A percentile compares a stretch with the other conserved stretches of the same genome.
Evolutionary conservation across 2,888 invertebrate species (phyloP).

Genomic region (Mechanitis messenoides): DNA sequence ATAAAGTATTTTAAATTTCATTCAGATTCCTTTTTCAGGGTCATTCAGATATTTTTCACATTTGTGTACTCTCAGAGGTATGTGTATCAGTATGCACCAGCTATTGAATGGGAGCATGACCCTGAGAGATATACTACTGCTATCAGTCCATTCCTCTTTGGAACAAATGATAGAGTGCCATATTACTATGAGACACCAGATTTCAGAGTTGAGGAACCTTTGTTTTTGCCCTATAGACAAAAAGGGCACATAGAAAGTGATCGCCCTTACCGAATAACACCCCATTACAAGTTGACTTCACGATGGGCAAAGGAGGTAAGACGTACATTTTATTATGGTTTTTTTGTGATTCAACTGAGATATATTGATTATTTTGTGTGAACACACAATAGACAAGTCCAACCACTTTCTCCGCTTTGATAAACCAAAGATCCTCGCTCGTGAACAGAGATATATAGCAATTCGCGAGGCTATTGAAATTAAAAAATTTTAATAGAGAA

Average conservation of each 20-base stretch:
- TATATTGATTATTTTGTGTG: no score
- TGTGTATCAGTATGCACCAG: not conserved
- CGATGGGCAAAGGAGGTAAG: no score
- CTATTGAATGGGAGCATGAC: constrained; percentile 18
- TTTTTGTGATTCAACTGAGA: no score
- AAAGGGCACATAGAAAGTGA: constrained; percentile 18
- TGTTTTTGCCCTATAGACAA: constrained; percentile 1
- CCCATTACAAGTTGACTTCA: constrained; percentile 14
- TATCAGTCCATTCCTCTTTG: constrained; percentile 9
- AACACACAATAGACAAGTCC: no score
- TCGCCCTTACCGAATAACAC: constrained; percentile 29
- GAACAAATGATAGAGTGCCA: constrained; percentile 11
- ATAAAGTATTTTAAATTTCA: no score
- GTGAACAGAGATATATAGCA: no score
- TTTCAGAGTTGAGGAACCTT: constrained; percentile 24
- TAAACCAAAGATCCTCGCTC: no score
- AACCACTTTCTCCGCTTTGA: no score
- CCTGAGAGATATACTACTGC: constrained; percentile 13
- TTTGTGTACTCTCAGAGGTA: not conserved
- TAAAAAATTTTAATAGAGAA: no score
- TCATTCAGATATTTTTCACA: not conserved
- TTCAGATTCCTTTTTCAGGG: not conserved
- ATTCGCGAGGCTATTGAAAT: no score
- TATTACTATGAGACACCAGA: constrained; percentile 22
- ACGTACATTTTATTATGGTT: no score